A percentile compares a stretch with the other conserved stretches of the same genome.
These are phyloP conservation scores for Dynastes hyllus DNA, from an alignment of 2,888 invertebrate genomes.

Conservation along the genomic window DNA sequence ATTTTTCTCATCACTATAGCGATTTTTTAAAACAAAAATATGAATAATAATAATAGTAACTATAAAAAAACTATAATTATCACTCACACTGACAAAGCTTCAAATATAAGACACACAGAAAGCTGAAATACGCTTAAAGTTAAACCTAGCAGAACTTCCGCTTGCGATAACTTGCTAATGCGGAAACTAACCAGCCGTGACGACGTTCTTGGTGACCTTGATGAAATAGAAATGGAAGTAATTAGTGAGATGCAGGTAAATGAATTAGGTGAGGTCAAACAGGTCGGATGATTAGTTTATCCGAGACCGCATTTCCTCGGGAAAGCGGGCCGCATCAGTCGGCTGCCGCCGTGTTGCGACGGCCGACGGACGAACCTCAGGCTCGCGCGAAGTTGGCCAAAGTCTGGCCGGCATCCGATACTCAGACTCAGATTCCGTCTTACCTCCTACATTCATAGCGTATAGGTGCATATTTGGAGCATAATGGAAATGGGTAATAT, in stretches of 20 bases:
- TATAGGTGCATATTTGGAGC: background rate
- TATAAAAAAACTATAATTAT: too few species aligned
- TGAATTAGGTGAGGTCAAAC: constrained; percentile 71
- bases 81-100: too few species aligned
- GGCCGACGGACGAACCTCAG: constrained; percentile 52
- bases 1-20: too few species aligned
- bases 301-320: constrained; percentile 68
- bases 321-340: constrained; percentile 51
- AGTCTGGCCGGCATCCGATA: constrained; percentile 43
- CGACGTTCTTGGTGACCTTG: constrained; percentile 46
- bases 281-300: constrained; percentile 70
- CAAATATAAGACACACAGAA: too few species aligned
- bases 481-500: too few species aligned
- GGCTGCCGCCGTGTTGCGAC: constrained; percentile 47
- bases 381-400: constrained; percentile 48
- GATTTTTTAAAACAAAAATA: too few species aligned
- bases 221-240: constrained; percentile 52
- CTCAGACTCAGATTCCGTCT: constrained; percentile 52
- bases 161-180: too few species aligned
- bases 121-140: too few species aligned
- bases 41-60: too few species aligned
- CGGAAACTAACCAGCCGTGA: background rate
- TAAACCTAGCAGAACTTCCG: too few species aligned
- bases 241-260: constrained; percentile 66
- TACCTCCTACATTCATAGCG: constrained; percentile 51